Evolutionary conservation across 2,888 invertebrate genomes (phyloP).

Genomic region (Criorhina ranunculi): DNA sequence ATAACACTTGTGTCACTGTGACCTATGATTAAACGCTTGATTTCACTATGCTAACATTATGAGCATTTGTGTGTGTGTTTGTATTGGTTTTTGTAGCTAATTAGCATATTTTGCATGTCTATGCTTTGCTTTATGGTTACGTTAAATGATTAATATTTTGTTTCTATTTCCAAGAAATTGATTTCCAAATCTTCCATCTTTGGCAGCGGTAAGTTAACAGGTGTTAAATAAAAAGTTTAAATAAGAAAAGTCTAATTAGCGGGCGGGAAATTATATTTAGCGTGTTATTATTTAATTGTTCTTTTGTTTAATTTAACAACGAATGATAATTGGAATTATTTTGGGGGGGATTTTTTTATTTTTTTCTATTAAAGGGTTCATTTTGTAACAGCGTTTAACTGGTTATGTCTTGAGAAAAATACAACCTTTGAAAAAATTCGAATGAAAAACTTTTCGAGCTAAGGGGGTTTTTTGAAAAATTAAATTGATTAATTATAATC

Average conservation of each 20-base stretch:
- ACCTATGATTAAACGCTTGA: constrained; percentile 5
- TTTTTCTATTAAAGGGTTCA: too few relatives aligned
- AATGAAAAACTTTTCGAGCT: too few relatives aligned
- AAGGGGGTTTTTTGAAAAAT: too few relatives aligned
- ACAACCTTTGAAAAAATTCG: too few relatives aligned
- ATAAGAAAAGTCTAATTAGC: background rate
- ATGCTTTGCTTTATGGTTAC: constrained; percentile 17
- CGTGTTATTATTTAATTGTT: constrained; percentile 11
- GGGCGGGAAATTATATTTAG: constrained; percentile 2
- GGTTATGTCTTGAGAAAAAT: too few relatives aligned
- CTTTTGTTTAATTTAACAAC: background rate
- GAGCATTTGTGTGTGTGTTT: background rate
- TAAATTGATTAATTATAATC: too few relatives aligned
- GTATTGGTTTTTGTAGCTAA: too few relatives aligned
- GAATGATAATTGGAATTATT: background rate
- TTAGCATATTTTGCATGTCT: constrained; percentile 32
- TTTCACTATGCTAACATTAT: background rate
- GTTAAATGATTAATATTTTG: constrained; percentile 30
- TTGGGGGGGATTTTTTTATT: background rate
- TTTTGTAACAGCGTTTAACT: too few relatives aligned
- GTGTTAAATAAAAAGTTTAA: constrained; percentile 5
- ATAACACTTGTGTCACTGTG: too few relatives aligned
- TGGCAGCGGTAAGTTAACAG: background rate
- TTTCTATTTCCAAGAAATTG: constrained; percentile 13
- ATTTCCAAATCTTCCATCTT: constrained; percentile 7